Base-by-base conservation (phyloP, 2,888 invertebrate genomes). In the Blastobasis adustella region DNA sequence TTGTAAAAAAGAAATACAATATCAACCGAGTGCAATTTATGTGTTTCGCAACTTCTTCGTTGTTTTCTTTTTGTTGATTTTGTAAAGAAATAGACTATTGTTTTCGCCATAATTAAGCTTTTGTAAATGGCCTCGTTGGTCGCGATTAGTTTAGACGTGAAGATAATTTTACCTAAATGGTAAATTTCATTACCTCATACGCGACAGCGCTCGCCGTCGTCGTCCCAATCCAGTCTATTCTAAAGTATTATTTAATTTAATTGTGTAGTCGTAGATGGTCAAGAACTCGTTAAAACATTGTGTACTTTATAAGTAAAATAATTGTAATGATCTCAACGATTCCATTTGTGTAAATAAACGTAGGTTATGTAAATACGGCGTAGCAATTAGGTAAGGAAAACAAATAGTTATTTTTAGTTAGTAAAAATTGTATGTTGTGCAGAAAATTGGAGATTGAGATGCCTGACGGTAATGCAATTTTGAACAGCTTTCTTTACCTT, bases 241-340 rank as follows among this genome's bases (percentile, higher is more conserved):
- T 74, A 73, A 82, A 88, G 87, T 87, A 87, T 88, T 87, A 87
- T 81, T 82, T 42, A 42, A n/a, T 8, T 23, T 23, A 23, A 23
- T 23, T 23, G 23, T 23, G 23, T 23, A 23, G 23, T 23, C 23
- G 23, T 23, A 23, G 23, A 23, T 23, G 23, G 23, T 23, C 23
- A 23, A 23, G 23, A 23, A 23, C 23, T 23, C 23, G 23, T 23
- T 23, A 23, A 23, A 23, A 23, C 23, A 23, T 23, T 23, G 78
- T 71, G 67, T 72, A 71, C 67, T 66, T 65, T 73, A 66, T 73
- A 75, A 74, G 74, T 76, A 76, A 74, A 70, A 72, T 45, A 42
- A 79, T 76, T 82, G 76, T 82, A 82, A 83, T 86, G 87, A 88
- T 88, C 87, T 88, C 87, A 87, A 82, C 80, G 82, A 87, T 86